Evolutionary conservation across 2,888 invertebrate species (phyloP), one percentile per base, ranked within the genome.

Genomic region (Nemotelus pantherinus): DNA sequence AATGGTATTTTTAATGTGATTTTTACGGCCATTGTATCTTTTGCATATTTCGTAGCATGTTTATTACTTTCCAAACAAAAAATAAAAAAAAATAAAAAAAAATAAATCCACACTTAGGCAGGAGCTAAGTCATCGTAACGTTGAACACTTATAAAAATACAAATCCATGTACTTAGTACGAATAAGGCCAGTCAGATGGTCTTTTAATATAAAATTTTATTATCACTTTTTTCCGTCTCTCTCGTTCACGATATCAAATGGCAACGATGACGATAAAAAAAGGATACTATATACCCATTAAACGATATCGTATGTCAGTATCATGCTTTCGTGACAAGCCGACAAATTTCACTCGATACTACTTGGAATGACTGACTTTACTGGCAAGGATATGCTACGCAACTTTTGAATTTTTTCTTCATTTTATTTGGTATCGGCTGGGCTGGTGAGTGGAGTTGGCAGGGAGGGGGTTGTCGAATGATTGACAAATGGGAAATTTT

Each of bases 1-100:
- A 68, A 68, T 68, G 53, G 53, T 68, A 68, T 50, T 68, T 50
- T 68, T 68, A 68, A 68, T 68, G 68, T 53, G 68, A 48, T 9
- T 68, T 68, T 68, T 25, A 68, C 45, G 44, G 68, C 68, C 5
- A 25, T 9, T 41, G 53, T 25, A 53, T 2, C 50, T 44, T 68
- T 68, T 41, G 9, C 41, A 63, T 25, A 7, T n/a, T 63, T 39
- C 25, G 25, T 25, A 25, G 25, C 25, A 25, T 25, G 25, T 25
- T 25, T 25, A 25, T 25, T 25, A 25, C 25, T 25, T 25, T 25
- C 1, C 25, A 25, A 25, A 25, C 25, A 25, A 25, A 25, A 25
- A 25, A 25, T 25, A 25, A 25, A 25, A 25, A 25, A 25, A 25
- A 25, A 25, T 1, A 1, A 25, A 25, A 25, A 25, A 25, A 25